phyloP scores from a whole-genome alignment of 2,888 invertebrate species.

The Ethmia dodecea region DNA sequence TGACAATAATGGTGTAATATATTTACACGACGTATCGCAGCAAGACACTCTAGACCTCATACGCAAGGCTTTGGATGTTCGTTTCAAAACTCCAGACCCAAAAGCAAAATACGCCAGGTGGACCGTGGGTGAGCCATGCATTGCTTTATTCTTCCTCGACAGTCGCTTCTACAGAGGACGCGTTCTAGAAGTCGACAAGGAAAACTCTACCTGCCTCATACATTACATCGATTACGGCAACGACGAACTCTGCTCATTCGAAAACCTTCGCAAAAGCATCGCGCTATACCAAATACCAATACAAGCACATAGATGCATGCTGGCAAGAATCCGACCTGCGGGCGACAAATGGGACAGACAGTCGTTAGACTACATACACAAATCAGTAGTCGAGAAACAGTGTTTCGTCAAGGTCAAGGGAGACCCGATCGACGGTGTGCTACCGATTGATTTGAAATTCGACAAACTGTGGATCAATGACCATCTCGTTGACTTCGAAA shows the following conservation, averaged over 20 bases:
- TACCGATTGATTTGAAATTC: conserved; percentile 52
- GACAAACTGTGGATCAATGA: conserved; percentile 63
- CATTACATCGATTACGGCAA: conserved; percentile 92
- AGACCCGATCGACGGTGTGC: conserved; percentile 38
- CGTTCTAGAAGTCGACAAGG: conserved; percentile 62
- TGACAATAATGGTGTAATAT: conserved; percentile 66
- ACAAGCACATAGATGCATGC: conserved; percentile 79
- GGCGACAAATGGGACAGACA: conserved; percentile 60
- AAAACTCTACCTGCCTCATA: conserved; percentile 66
- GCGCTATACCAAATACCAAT: conserved; percentile 81
- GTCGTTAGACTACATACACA: conserved; percentile 80
- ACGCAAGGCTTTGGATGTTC: conserved; percentile 60
- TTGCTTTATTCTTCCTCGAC: conserved; percentile 82
- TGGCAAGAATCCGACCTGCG: conserved; percentile 56
- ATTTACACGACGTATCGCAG: conserved; percentile 49
- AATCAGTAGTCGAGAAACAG: conserved; percentile 74
- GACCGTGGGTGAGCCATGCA: conserved; percentile 81
- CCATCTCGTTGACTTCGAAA: conserved; percentile 62
- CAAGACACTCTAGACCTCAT: conserved; percentile 66
- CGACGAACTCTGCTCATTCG: conserved; percentile 78
- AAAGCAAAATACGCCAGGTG: conserved; percentile 72
- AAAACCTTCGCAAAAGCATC: conserved; percentile 79
- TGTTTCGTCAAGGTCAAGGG: conserved; percentile 68
- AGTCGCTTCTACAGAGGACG: conserved; percentile 84
- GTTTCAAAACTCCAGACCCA: conserved; percentile 58